These are phyloP conservation scores for Tretioscincus oriximinensis DNA, from an alignment of 2,113 vertebrate species.

Conservation along the genomic window DNA sequence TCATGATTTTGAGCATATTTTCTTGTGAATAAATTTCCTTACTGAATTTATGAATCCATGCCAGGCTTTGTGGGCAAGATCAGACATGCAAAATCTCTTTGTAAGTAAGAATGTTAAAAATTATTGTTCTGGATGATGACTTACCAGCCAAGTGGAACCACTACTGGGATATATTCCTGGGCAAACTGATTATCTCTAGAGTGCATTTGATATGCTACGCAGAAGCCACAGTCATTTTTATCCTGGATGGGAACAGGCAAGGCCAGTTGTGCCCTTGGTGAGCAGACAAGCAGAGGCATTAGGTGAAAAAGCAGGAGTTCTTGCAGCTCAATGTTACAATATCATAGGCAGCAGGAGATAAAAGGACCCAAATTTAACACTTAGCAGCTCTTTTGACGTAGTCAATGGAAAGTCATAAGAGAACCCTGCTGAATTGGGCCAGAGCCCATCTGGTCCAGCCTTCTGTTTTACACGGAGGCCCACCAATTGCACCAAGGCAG, in stretches of 20 bases:
- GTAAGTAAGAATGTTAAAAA: background rate
- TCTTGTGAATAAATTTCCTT: background rate
- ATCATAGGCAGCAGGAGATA: too few relatives aligned
- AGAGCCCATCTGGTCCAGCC: too few relatives aligned
- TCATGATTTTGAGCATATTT: background rate
- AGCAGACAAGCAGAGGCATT: background rate
- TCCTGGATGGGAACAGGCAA: background rate
- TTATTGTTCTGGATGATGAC: background rate
- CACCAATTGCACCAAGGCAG: too few relatives aligned
- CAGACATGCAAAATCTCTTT: constrained; percentile 11
- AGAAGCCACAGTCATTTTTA: background rate
- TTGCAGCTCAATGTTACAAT: too few relatives aligned
- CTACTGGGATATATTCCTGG: background rate
- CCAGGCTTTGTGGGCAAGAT: constrained; percentile 17
- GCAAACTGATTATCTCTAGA: background rate
- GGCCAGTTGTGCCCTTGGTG: background rate
- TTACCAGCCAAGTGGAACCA: background rate
- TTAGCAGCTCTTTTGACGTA: too few relatives aligned
- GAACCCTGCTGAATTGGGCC: too few relatives aligned
- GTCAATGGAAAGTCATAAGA: too few relatives aligned
- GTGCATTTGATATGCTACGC: background rate
- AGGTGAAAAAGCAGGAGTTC: too few relatives aligned
- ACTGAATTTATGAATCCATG: background rate
- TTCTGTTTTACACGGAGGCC: too few relatives aligned
- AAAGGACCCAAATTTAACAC: too few relatives aligned